Evolutionary conservation across 2,888 invertebrate genomes (phyloP), one percentile per base, ranked within the genome.

Genomic region (Heliconius cydno): DNA sequence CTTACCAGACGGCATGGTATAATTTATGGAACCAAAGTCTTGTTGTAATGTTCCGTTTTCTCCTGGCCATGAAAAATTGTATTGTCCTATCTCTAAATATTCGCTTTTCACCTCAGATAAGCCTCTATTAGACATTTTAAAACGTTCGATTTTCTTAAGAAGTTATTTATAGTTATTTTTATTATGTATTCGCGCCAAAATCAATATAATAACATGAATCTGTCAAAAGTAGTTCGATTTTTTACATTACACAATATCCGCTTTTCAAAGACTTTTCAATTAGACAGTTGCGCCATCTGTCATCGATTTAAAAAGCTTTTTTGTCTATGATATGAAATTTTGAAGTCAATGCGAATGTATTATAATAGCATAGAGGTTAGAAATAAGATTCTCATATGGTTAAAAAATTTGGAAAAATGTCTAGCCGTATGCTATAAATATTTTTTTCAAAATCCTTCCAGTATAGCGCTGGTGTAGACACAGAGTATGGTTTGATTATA

Each of bases 11-110:
- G 94, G 92, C 90, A 94, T 91, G 22, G 95, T 95, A 80, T 94
- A 94, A 87, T 95, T 95, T 67, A 92, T 84, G 13, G 92, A 89
- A 76, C 94, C 94, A 82, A 91, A 90, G 85, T 93, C 94, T 82
- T 92, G 93, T 84, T 92, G 93, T 84, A 92, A 90, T 30, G 94
- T 92, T 5, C 93, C 93, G 89, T 95, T 95, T 87, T 92, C 93
- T 77, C 92, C 92, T n/a, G 95, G 93, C 95, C 94, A 95, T 19
- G 95, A 88, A 88, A 93, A 95, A 89, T 95, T 95, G 83, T 91
- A 90, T 87, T 93, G 94, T 63, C 92, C 90, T 38, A 95, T 89
- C 89, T 94, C 93, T 84, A 95, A 86, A 89, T 89, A 94, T 82
- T 92, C 92, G 78, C 90, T 84, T 85, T 92, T 93, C 81, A 89